Evolutionary conservation across 2,888 invertebrate genomes (phyloP).

Genomic region (Mythimna lalbum): DNA sequence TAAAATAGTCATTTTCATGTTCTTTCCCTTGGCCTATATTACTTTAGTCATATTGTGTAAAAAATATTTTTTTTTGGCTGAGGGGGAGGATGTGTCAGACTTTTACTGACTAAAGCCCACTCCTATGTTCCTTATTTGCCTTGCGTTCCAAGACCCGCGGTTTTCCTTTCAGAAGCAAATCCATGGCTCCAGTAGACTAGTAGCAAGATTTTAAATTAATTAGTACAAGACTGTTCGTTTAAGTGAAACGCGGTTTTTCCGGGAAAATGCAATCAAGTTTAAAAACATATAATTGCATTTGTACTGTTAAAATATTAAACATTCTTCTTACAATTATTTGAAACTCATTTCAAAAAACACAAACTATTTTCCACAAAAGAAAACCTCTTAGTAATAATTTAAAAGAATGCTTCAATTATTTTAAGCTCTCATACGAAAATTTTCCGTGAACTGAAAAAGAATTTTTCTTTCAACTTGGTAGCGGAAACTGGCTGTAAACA

Average conservation of each 20-base stretch:
- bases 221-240: background rate
- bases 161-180: no score
- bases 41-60: no score
- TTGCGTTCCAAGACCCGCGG: no score
- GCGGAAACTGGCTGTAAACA: slow-evolving; percentile 21
- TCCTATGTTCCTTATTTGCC: no score
- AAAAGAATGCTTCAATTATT: slow-evolving; percentile 27
- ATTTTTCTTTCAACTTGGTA: slow-evolving; percentile 11
- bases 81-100: no score
- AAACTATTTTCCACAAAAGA: background rate
- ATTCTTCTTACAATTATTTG: slow-evolving; percentile 5
- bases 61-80: no score
- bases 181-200: no score
- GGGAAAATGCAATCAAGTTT: background rate
- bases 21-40: no score
- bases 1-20: background rate
- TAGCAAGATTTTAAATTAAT: background rate
- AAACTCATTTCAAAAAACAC: background rate
- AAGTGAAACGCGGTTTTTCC: background rate
- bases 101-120: no score
- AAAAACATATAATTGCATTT: background rate
- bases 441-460: slow-evolving; percentile 9
- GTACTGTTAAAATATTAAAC: slow-evolving; percentile 3
- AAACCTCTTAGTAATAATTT: background rate
- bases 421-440: background rate